Conservation (phyloP, 2,888 invertebrate species). For the Pyrocoelia pectoralis region DNA sequence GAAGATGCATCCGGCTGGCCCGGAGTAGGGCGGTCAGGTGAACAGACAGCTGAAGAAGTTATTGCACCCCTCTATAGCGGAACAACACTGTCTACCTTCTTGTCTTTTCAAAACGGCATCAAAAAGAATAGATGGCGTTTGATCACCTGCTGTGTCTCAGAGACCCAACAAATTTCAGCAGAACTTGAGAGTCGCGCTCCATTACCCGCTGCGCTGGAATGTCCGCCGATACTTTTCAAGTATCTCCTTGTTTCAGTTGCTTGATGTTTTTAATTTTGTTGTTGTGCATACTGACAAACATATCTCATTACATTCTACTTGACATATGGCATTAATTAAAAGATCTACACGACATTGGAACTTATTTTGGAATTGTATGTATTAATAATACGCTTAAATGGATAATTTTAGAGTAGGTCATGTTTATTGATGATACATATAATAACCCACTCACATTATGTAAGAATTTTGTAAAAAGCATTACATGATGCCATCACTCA, state of each 20-base stretch:
- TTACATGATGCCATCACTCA: background rate
- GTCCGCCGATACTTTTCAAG: constrained; percentile 33
- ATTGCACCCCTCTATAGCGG: constrained; percentile 47
- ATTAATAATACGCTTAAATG: background rate
- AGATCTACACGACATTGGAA: constrained; percentile 16
- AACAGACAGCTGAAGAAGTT: constrained; percentile 49
- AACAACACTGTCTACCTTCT: constrained; percentile 46
- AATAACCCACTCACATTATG: background rate
- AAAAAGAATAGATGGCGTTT: constrained; percentile 48
- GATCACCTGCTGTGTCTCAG: constrained; percentile 44
- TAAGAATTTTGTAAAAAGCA: background rate
- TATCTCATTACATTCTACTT: constrained; percentile 32
- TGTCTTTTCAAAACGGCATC: constrained; percentile 45
- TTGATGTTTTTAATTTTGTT: constrained; percentile 30
- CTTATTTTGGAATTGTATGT: constrained; percentile 2
- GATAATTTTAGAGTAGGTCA: constrained; percentile 1
- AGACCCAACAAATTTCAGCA: constrained; percentile 51
- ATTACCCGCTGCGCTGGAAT: constrained; percentile 45
- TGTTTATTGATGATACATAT: constrained; percentile 1
- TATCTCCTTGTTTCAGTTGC: constrained; percentile 29
- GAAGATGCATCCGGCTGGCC: constrained; percentile 41
- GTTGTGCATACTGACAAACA: constrained; percentile 32
- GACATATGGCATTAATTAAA: constrained; percentile 23
- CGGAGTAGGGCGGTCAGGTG: constrained; percentile 44
- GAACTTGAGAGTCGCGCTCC: constrained; percentile 45